Conservation (phyloP, 2,888 invertebrate species). For the Drosophila colorata region DNA sequence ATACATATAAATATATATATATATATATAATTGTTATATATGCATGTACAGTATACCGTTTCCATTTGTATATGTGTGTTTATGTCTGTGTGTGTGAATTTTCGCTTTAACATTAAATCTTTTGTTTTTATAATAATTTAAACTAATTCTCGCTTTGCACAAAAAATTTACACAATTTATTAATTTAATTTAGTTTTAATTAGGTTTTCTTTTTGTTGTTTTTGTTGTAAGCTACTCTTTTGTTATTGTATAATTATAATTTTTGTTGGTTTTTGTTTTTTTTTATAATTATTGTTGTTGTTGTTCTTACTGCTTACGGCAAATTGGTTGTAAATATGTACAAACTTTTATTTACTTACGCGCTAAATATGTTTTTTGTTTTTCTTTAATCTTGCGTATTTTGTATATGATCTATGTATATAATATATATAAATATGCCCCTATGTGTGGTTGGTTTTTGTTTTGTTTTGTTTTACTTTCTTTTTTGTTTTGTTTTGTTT, state of each 20-base stretch:
- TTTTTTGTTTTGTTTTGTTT: conserved; percentile 16
- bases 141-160: conserved; percentile 75
- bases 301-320: conserved; percentile 67
- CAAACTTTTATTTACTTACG: conserved; percentile 61
- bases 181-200: conserved; percentile 66
- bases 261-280: conserved; percentile 41
- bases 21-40: conserved; percentile 57
- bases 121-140: conserved; percentile 69
- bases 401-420: conserved; percentile 63
- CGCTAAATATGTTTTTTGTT: conserved; percentile 47
- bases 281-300: conserved; percentile 57
- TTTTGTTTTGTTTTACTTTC: conserved; percentile 31
- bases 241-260: conserved; percentile 68
- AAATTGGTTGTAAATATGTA: conserved; percentile 80
- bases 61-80: conserved; percentile 30
- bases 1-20: conserved; percentile 9
- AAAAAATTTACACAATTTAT: conserved; percentile 77
- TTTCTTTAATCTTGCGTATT: conserved; percentile 38
- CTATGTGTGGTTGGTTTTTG: conserved; percentile 57
- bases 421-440: conserved; percentile 65
- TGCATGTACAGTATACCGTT: conserved; percentile 71
- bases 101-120: conserved; percentile 57
- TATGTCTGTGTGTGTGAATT: conserved; percentile 29
- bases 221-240: conserved; percentile 61
- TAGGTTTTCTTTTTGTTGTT: conserved; percentile 42